Evolutionary conservation across 2,888 invertebrate species (phyloP).

Genomic region (Cacoxenus indagator): DNA sequence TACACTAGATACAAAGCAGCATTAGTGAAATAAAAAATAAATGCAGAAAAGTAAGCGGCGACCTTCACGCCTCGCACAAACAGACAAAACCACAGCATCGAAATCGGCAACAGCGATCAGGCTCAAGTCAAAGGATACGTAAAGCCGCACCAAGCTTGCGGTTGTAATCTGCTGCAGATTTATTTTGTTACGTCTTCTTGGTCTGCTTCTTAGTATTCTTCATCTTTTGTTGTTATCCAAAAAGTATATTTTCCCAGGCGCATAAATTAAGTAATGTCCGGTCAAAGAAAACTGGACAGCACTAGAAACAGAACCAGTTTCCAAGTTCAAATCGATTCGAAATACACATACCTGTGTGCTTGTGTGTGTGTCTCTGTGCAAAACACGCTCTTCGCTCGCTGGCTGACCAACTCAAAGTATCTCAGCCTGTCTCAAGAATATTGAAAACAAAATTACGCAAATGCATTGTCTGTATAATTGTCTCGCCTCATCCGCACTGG

Average conservation of each 20-base stretch:
- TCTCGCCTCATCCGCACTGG: constrained; percentile 35
- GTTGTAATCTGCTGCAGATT: constrained; percentile 4
- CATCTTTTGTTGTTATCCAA: neutral
- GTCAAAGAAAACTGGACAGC: constrained; percentile 13
- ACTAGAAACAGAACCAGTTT: constrained; percentile 4
- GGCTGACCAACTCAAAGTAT: neutral
- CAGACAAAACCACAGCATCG: neutral
- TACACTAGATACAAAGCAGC: too few species aligned
- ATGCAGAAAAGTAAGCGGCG: neutral
- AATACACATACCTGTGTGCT: too few species aligned
- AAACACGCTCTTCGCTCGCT: neutral
- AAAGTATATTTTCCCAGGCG: constrained; percentile 55
- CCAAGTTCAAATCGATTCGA: neutral
- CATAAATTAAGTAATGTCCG: constrained; percentile 52
- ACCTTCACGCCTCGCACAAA: constrained; percentile 15
- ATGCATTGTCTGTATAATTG: constrained; percentile 66
- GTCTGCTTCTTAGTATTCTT: neutral
- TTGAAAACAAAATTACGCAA: constrained; percentile 66
- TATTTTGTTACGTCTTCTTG: neutral
- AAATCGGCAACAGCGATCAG: neutral
- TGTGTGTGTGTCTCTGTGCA: too few species aligned
- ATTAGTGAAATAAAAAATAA: too few species aligned
- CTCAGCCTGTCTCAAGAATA: constrained; percentile 30
- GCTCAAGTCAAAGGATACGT: constrained; percentile 12
- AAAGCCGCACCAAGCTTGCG: constrained; percentile 3